These are phyloP conservation scores for Pelecanus crispus DNA, from an alignment of 2,113 vertebrate species.

Conservation along the genomic window DNA sequence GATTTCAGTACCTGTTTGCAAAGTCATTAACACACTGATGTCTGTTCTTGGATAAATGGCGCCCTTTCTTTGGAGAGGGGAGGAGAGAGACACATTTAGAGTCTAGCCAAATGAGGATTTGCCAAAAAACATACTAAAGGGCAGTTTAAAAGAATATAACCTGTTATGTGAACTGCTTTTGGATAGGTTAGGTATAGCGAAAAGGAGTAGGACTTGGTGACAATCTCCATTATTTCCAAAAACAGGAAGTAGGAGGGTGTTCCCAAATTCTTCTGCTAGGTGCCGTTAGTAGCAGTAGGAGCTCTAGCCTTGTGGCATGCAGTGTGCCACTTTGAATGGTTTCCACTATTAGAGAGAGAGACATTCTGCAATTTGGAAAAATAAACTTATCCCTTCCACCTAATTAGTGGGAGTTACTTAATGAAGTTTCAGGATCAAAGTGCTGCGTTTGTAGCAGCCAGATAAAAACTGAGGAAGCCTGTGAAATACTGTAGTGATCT, in stretches of 20 bases:
- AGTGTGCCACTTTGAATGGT: background rate
- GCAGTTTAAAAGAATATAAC: background rate
- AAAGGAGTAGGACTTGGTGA: background rate
- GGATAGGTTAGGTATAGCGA: background rate
- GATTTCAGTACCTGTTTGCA: background rate
- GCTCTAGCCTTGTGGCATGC: background rate
- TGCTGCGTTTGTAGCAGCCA: background rate
- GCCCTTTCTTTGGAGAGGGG: background rate
- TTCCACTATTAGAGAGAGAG: background rate
- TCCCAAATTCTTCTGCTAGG: background rate
- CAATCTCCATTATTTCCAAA: background rate
- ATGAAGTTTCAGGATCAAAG: background rate
- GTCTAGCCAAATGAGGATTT: background rate
- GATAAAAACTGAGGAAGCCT: background rate
- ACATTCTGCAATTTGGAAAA: background rate
- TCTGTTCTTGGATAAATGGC: background rate
- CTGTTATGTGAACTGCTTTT: background rate
- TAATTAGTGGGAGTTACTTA: background rate
- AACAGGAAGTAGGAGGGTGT: background rate
- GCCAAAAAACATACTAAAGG: background rate
- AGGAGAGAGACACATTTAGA: background rate
- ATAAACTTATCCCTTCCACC: background rate
- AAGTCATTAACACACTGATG: background rate
- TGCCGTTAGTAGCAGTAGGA: background rate
- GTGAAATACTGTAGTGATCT: background rate